These are phyloP conservation scores for Denticeps clupeoides DNA, from an alignment of 2,797 vertebrate species.

Conservation along the genomic window DNA sequence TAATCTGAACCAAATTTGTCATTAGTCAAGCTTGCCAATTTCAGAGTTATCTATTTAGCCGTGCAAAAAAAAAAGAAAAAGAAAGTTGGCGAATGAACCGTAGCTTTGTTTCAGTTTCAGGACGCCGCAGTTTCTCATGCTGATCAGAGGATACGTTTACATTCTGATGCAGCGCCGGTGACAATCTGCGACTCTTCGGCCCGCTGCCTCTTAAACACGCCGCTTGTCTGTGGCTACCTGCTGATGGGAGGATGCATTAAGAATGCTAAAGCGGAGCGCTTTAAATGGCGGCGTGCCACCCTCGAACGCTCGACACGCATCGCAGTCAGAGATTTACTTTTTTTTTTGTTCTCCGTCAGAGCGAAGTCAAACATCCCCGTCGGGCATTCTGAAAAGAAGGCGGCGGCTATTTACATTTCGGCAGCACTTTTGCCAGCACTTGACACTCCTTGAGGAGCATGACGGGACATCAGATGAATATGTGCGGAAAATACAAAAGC, in stretches of 20 bases:
- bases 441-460: conserved; percentile 77
- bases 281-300: conserved; percentile 50
- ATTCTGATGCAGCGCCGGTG: too few species aligned
- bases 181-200: too few species aligned
- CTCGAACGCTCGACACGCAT: conserved; percentile 76
- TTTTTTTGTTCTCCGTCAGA: conserved; percentile 78
- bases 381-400: conserved; percentile 55
- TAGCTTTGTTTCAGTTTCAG: too few species aligned
- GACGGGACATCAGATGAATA: conserved; percentile 71
- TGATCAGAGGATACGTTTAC: too few species aligned
- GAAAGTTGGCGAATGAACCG: too few species aligned
- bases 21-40: conserved; percentile 33
- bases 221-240: too few species aligned
- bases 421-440: conserved; percentile 71
- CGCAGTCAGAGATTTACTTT: conserved; percentile 77
- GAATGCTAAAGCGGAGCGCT: conserved; percentile 39
- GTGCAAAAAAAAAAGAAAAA: too few species aligned
- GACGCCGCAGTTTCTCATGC: conserved; percentile 22
- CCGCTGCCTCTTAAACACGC: too few species aligned
- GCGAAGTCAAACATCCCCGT: conserved; percentile 73
- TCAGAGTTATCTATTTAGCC: conserved; percentile 26
- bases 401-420: conserved; percentile 76
- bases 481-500: conserved; percentile 56
- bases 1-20: conserved; percentile 30
- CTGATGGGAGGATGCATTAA: too few species aligned